Conservation (phyloP, 1,140 invertebrate species). For the Arctopsyche grandis region DNA sequence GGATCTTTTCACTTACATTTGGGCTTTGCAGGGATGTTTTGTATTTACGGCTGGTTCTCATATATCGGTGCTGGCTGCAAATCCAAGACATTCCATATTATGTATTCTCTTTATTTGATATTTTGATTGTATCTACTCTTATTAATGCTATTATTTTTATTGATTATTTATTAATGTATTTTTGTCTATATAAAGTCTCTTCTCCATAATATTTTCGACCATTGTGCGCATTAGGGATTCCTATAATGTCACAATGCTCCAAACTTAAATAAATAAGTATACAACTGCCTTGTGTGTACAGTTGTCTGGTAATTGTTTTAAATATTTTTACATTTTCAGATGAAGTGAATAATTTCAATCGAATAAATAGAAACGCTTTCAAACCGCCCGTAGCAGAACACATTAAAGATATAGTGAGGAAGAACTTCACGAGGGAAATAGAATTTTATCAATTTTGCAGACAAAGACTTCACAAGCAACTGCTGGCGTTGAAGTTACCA, state of each 20-base stretch:
- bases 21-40: too few relatives aligned
- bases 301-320: neutral
- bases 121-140: too few relatives aligned
- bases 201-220: too few relatives aligned
- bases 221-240: too few relatives aligned
- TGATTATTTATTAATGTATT: too few relatives aligned
- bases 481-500: slow-evolving; percentile 74
- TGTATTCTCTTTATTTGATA: too few relatives aligned
- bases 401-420: slow-evolving; percentile 85
- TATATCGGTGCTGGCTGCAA: too few relatives aligned
- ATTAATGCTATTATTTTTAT: neutral
- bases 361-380: slow-evolving; percentile 87
- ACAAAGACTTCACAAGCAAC: slow-evolving; percentile 83
- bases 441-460: slow-evolving; percentile 93
- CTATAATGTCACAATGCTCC: too few relatives aligned
- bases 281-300: neutral
- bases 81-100: too few relatives aligned
- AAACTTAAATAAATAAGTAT: neutral
- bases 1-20: too few relatives aligned
- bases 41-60: too few relatives aligned
- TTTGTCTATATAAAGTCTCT: too few relatives aligned
- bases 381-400: slow-evolving; percentile 87
- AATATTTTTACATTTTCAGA: slow-evolving; percentile 66
- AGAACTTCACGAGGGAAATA: slow-evolving; percentile 89
- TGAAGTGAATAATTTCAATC: slow-evolving; percentile 77